phyloP scores from a whole-genome alignment of 2,797 vertebrate genomes.

The Knipowitschia caucasica region DNA sequence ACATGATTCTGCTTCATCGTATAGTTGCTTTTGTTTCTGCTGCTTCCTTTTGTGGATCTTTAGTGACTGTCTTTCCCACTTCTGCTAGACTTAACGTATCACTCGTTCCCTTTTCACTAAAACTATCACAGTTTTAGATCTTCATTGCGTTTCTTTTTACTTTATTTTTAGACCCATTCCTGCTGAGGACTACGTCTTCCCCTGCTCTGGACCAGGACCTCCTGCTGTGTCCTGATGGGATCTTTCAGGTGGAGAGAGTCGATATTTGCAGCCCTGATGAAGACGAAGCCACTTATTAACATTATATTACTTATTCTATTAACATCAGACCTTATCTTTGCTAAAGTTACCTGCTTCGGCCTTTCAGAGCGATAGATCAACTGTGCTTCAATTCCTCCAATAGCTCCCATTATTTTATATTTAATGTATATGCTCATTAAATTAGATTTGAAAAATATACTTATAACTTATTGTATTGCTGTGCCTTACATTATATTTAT shows the following conservation, averaged over 20 bases:
- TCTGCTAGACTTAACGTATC: neutral
- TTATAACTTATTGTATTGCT: no score
- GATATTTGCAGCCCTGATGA: conserved; percentile 55
- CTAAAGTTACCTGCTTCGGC: neutral
- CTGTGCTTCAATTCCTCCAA: neutral
- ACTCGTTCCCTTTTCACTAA: neutral
- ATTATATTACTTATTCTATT: neutral
- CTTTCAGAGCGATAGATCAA: neutral
- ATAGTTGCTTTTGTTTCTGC: conserved; percentile 13
- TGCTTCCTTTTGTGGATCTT: conserved; percentile 9
- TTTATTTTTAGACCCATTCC: conserved; percentile 38
- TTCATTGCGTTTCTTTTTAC: conserved; percentile 2
- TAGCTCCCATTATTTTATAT: no score
- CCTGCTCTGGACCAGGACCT: conserved; percentile 18
- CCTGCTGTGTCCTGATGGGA: conserved; percentile 38
- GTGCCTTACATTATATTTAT: neutral
- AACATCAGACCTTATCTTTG: neutral
- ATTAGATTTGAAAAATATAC: no score
- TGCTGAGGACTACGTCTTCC: conserved; percentile 50
- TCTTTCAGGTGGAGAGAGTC: conserved; percentile 51
- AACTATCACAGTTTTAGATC: neutral
- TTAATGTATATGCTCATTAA: no score
- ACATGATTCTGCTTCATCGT: conserved; percentile 15
- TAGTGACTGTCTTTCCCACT: neutral
- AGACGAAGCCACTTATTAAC: conserved; percentile 36